Conservation (phyloP, 2,113 vertebrate species). For the Lepus europaeus region DNA sequence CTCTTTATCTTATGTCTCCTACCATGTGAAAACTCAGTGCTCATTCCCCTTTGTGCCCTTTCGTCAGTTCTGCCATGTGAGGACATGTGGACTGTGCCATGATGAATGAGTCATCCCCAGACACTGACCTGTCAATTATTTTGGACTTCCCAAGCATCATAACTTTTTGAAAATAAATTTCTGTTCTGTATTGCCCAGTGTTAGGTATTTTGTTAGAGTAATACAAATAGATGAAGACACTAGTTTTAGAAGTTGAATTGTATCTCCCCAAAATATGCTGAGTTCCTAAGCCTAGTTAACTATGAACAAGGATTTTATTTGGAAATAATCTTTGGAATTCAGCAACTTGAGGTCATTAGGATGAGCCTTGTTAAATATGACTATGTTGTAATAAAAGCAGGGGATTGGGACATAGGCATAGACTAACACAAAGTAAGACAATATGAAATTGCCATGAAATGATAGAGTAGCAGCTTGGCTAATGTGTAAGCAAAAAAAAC, state of each 20-base stretch:
- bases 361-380: neutral
- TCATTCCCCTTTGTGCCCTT: neutral
- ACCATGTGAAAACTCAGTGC: neutral
- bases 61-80: neutral
- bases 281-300: neutral
- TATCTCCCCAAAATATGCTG: neutral
- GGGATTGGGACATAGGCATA: neutral
- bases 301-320: neutral
- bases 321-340: neutral
- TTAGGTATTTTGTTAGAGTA: neutral
- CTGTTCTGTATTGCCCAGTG: neutral
- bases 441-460: neutral
- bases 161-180: neutral
- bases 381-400: neutral
- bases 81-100: neutral
- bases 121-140: neutral
- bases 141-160: neutral
- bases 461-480: neutral
- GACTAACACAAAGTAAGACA: neutral
- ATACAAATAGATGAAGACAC: neutral
- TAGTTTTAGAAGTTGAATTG: neutral
- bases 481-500: neutral
- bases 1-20: neutral
- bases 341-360: neutral
- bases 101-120: neutral